These are phyloP conservation scores for Drosophila maculinotata DNA, from an alignment of 2,888 invertebrate genomes.

Conservation along the genomic window DNA sequence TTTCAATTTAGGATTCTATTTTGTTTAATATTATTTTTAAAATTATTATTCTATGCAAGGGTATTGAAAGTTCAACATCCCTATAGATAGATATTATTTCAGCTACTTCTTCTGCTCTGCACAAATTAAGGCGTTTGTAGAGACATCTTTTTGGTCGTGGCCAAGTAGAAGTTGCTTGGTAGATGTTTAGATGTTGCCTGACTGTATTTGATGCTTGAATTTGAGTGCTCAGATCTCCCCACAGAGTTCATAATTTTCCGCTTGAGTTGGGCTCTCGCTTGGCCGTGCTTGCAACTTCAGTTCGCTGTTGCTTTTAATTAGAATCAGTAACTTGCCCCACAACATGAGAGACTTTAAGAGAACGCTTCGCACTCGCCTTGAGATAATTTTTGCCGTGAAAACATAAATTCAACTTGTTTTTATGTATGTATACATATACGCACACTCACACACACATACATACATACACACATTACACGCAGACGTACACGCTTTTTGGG, in stretches of 20 bases:
- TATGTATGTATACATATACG: slow-evolving; percentile 28
- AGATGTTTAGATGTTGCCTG: slow-evolving; percentile 9
- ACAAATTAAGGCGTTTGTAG: slow-evolving; percentile 45
- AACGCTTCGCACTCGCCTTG: slow-evolving; percentile 12
- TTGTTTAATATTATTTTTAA: no score
- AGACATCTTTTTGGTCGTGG: slow-evolving; percentile 38
- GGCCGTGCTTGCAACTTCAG: slow-evolving; percentile 31
- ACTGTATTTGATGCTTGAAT: slow-evolving; percentile 39
- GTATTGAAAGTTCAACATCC: neutral
- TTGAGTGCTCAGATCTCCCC: slow-evolving; percentile 36
- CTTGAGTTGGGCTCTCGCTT: slow-evolving; percentile 50
- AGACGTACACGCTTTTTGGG: slow-evolving; percentile 40
- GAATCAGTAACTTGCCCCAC: slow-evolving; percentile 70
- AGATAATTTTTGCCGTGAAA: slow-evolving; percentile 75
- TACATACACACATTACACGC: slow-evolving; percentile 13
- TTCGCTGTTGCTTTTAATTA: slow-evolving; percentile 76
- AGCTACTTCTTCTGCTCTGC: slow-evolving; percentile 5
- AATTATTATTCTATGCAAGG: neutral
- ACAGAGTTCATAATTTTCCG: slow-evolving; percentile 70
- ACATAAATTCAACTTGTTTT: slow-evolving; percentile 75
- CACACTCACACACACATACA: slow-evolving; percentile 13
- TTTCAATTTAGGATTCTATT: no score
- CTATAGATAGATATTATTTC: neutral
- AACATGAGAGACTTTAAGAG: slow-evolving; percentile 36
- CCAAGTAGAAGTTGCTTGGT: slow-evolving; percentile 48